Conservation (phyloP, 2,888 invertebrate species). For the Nomada goodeniana region DNA sequence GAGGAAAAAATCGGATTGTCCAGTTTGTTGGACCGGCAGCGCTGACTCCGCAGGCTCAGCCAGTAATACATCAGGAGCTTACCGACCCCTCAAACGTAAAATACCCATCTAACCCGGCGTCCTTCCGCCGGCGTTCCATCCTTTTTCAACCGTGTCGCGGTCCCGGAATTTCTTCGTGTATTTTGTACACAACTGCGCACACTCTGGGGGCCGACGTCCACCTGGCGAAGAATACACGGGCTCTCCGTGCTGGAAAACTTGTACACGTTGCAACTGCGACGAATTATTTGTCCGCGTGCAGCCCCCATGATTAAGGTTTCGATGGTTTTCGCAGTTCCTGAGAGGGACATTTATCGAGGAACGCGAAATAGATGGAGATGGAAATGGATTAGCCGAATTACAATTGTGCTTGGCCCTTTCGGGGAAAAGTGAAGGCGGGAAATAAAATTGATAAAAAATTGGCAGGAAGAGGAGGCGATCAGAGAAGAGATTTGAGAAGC, state of each 20-base stretch:
- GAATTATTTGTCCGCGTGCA: slow-evolving; percentile 1
- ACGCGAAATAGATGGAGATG: not conserved
- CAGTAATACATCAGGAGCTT: slow-evolving; percentile 80
- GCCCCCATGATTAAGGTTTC: slow-evolving; percentile 17
- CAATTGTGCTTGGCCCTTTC: not conserved
- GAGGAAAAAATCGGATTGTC: slow-evolving; percentile 63
- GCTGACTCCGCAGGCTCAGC: slow-evolving; percentile 80
- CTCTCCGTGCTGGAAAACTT: slow-evolving; percentile 28
- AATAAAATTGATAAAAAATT: not conserved
- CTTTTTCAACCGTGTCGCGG: slow-evolving; percentile 23
- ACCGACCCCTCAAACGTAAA: slow-evolving; percentile 79
- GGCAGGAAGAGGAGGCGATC: not conserved
- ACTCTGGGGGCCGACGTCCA: not conserved
- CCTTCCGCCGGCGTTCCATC: slow-evolving; percentile 8
- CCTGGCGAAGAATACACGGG: slow-evolving; percentile 17
- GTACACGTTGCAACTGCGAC: slow-evolving; percentile 35
- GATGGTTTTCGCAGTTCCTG: not conserved
- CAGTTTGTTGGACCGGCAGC: slow-evolving; percentile 76
- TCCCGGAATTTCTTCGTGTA: slow-evolving; percentile 40
- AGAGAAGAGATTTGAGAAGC: not conserved
- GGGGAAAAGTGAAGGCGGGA: not conserved
- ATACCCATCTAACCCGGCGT: slow-evolving; percentile 73
- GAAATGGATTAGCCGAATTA: not conserved
- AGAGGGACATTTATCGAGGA: not conserved
- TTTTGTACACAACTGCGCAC: slow-evolving; percentile 46